phyloP scores from a whole-genome alignment of 2,888 invertebrate genomes.

The Drosophila phalerata region DNA sequence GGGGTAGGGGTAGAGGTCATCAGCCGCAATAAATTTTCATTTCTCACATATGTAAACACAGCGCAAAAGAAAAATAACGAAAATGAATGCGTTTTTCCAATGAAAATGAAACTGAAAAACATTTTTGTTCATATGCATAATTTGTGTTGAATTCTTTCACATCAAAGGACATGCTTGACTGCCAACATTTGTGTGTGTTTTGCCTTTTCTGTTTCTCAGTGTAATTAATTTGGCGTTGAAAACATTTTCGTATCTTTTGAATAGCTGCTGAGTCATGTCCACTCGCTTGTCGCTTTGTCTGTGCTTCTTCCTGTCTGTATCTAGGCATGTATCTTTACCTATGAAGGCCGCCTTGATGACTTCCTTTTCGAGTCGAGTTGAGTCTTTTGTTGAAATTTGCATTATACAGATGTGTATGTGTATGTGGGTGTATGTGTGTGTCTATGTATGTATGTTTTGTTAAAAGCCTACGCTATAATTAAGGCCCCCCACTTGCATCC shows the following conservation, averaged over 20 bases:
- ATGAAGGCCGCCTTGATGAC: conserved; percentile 55
- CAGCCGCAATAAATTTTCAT: conserved; percentile 21
- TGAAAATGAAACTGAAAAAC: conserved; percentile 29
- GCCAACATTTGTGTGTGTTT: conserved; percentile 28
- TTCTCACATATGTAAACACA: conserved; percentile 31
- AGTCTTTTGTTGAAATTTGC: conserved; percentile 61
- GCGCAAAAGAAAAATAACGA: conserved; percentile 3
- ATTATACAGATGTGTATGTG: conserved; percentile 26
- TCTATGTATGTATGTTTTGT: conserved; percentile 23
- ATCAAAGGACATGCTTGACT: conserved; percentile 75
- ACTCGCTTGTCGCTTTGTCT: conserved; percentile 48
- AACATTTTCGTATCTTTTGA: conserved; percentile 46
- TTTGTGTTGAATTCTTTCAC: conserved; percentile 40
- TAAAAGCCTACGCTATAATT: conserved; percentile 68
- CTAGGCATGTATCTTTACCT: conserved; percentile 26
- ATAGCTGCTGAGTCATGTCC: conserved; percentile 54
- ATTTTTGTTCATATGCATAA: conserved; percentile 55
- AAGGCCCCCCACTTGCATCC: conserved; percentile 43
- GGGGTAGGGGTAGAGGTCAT: conserved; percentile 11
- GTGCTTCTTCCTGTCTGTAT: conserved; percentile 63
- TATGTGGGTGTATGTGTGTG: not conserved
- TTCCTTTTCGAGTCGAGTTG: conserved; percentile 56
- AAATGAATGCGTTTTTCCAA: conserved; percentile 56
- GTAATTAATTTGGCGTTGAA: conserved; percentile 73
- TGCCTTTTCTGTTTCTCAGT: conserved; percentile 31